A percentile compares a stretch with the other conserved stretches of the same genome.
Evolutionary conservation across 1,140 invertebrate genomes (phyloP).

Genomic region (Littorina saxatilis): DNA sequence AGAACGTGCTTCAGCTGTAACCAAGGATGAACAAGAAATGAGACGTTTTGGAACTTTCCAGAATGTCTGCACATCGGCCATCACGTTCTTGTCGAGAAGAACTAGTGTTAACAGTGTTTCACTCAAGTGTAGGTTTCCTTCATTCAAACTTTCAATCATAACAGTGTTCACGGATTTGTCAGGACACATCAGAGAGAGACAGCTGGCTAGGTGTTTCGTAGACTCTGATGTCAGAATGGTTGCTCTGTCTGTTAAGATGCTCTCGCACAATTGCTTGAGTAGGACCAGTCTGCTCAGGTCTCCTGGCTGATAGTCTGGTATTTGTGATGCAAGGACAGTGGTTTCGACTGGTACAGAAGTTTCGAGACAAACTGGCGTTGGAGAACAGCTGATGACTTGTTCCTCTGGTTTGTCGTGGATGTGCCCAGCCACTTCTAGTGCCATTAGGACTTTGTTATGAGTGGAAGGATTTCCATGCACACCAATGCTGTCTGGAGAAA

Average conservation of each 20-base stretch:
- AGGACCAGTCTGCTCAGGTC: conserved; percentile 39
- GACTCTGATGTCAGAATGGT: conserved; percentile 26
- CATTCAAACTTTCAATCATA: background rate
- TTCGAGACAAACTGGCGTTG: conserved; percentile 5
- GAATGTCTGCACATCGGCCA: background rate
- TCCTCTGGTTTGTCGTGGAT: background rate
- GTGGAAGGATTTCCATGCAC: too few species aligned
- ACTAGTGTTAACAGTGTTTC: background rate
- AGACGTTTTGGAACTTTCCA: background rate
- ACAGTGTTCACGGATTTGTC: background rate
- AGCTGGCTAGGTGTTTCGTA: conserved; percentile 25
- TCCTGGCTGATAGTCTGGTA: conserved; percentile 38
- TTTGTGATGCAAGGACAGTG: background rate
- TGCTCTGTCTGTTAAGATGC: background rate
- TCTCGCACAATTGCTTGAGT: background rate
- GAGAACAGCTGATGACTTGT: conserved; percentile 17
- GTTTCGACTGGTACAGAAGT: conserved; percentile 15
- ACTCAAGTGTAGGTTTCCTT: too few species aligned
- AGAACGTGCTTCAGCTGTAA: background rate
- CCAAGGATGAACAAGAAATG: background rate
- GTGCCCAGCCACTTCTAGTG: background rate
- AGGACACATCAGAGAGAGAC: background rate
- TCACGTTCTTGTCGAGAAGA: background rate
- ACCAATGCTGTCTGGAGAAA: too few species aligned
- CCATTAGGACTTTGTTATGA: background rate